Percentiles rank a stretch among this genome's conserved stretches.
phyloP scores from a whole-genome alignment of 2,113 vertebrate species.

The Turnix velox region DNA sequence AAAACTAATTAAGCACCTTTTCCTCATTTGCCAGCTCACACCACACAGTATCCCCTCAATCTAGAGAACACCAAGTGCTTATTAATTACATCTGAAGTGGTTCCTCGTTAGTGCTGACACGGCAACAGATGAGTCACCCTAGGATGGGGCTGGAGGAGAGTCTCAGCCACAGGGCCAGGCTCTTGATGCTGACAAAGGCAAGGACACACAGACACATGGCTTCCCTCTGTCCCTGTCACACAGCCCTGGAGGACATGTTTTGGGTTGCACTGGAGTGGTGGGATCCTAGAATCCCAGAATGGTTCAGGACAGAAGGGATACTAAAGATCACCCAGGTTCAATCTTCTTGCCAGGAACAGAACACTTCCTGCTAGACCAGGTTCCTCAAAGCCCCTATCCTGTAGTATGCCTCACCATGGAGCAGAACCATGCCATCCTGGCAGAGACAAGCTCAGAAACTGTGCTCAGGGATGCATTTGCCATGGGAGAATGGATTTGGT shows the following conservation, averaged over 20 bases:
- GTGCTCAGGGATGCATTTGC: neutral
- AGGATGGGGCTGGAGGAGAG: neutral
- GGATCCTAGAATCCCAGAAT: too few species aligned
- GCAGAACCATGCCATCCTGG: neutral
- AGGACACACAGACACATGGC: neutral
- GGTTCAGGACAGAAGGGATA: too few species aligned
- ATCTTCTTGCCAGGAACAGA: too few species aligned
- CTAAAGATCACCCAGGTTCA: too few species aligned
- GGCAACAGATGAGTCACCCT: neutral
- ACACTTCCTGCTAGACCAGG: too few species aligned
- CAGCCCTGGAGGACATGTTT: neutral
- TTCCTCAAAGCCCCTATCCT: too few species aligned
- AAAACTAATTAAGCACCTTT: slow-evolving; percentile 7
- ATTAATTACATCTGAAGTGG: slow-evolving; percentile 42
- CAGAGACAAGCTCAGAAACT: neutral
- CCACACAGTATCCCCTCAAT: neutral
- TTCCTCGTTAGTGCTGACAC: neutral
- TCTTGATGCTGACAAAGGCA: accelerated
- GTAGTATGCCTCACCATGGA: neutral
- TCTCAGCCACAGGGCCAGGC: neutral
- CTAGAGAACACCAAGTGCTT: slow-evolving; percentile 38
- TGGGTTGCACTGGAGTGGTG: neutral
- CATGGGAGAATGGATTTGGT: neutral
- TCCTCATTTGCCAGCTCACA: neutral
- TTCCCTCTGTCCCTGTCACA: neutral